phyloP scores from a whole-genome alignment of 2,888 invertebrate genomes.

The Cantharis rustica region DNA sequence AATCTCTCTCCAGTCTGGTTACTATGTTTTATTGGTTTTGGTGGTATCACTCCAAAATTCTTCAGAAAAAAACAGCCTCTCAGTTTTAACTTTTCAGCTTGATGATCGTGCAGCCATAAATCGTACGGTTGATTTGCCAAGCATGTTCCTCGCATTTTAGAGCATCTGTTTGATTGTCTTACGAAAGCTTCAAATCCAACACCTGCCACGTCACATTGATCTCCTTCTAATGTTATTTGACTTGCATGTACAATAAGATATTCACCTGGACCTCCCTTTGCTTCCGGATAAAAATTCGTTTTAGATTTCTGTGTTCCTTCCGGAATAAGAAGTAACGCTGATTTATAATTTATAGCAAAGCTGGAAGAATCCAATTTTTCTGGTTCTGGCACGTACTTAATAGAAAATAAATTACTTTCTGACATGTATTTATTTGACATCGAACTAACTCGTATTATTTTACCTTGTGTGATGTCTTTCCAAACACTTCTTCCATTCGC shows the following conservation, averaged over 20 bases:
- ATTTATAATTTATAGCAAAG: conserved; percentile 47
- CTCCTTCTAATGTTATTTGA: conserved; percentile 53
- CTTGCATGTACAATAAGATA: conserved; percentile 55
- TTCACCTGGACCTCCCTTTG: conserved; percentile 53
- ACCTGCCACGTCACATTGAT: conserved; percentile 59
- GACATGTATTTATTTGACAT: conserved; percentile 36
- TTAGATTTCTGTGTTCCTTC: conserved; percentile 40
- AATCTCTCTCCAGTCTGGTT: conserved; percentile 46
- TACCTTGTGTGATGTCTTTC: conserved; percentile 64
- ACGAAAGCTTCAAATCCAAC: conserved; percentile 59
- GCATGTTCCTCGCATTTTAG: conserved; percentile 52
- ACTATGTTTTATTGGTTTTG: conserved; percentile 52
- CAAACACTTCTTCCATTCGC: conserved; percentile 60
- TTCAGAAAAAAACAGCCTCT: conserved; percentile 59
- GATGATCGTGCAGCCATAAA: conserved; percentile 57
- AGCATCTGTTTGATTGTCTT: conserved; percentile 57
- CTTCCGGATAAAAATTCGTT: conserved; percentile 45
- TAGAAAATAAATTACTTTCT: conserved; percentile 44
- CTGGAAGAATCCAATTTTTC: conserved; percentile 13
- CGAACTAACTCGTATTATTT: conserved; percentile 57
- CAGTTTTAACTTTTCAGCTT: conserved; percentile 50
- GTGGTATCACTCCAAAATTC: conserved; percentile 56
- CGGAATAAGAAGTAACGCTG: conserved; percentile 51
- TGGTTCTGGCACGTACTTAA: conserved; percentile 40
- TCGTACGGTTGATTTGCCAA: conserved; percentile 59